A percentile compares a stretch with the other conserved stretches of the same genome.
These are phyloP conservation scores for Sebastes itinus DNA, from an alignment of 2,797 vertebrate genomes.

Conservation along the genomic window DNA sequence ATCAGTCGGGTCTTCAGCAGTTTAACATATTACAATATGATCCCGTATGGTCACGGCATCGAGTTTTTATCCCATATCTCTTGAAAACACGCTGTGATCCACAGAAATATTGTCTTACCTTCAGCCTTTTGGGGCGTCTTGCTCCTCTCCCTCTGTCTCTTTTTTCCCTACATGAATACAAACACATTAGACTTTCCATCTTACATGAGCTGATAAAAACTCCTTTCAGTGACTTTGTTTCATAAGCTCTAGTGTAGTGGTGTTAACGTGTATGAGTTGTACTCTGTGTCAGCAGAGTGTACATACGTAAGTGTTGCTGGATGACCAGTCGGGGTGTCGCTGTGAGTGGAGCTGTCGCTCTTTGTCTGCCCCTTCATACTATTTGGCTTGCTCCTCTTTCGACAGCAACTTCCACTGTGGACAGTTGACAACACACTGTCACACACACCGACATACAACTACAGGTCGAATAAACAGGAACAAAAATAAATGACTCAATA, in stretches of 20 bases:
- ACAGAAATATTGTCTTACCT: not conserved
- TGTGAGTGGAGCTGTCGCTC: not conserved
- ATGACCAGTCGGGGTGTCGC: not conserved
- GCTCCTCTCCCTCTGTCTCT: not conserved
- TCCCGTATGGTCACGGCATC: not conserved
- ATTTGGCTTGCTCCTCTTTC: not conserved
- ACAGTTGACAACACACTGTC: not conserved
- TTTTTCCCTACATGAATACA: not conserved
- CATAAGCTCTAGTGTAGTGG: not conserved
- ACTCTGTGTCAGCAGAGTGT: too few relatives aligned
- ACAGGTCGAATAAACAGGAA: not conserved
- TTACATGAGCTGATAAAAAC: not conserved
- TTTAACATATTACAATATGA: not conserved
- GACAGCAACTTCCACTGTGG: not conserved
- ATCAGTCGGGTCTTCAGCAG: too few relatives aligned
- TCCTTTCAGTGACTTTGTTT: not conserved
- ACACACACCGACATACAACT: not conserved
- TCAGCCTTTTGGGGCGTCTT: not conserved
- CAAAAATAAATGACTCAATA: too few relatives aligned
- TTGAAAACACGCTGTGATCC: not conserved
- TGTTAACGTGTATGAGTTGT: not conserved
- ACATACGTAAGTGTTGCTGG: not conserved
- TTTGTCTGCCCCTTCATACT: not conserved
- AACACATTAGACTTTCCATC: not conserved
- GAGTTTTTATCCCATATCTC: not conserved